phyloP scores from a whole-genome alignment of 2,888 invertebrate genomes.

The Sphecodes monilicornis region DNA sequence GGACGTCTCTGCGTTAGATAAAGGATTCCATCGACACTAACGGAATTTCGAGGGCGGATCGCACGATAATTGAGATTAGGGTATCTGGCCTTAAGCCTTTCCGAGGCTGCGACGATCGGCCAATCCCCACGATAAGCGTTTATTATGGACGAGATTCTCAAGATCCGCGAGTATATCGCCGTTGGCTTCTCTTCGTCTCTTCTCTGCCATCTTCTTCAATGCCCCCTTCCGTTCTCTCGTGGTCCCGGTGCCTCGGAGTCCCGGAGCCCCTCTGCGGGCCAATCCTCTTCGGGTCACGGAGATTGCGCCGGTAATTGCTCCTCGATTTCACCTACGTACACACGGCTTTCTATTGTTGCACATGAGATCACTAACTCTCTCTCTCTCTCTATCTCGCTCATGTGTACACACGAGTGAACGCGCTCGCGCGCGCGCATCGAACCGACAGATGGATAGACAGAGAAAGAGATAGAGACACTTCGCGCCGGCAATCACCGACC shows the following conservation, averaged over 20 bases:
- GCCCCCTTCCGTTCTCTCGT: not conserved
- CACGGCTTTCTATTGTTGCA: conserved; percentile 47
- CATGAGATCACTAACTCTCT: conserved; percentile 14
- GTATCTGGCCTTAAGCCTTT: conserved; percentile 63
- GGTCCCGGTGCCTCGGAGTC: not conserved
- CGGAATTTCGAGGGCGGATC: conserved; percentile 37
- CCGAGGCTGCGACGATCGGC: conserved; percentile 68
- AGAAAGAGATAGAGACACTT: not conserved
- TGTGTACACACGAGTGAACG: conserved; percentile 27
- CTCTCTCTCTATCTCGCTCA: not conserved
- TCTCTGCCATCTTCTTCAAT: not conserved
- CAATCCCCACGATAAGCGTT: conserved; percentile 68
- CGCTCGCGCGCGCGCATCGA: too few relatives aligned
- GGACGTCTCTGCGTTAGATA: conserved; percentile 57
- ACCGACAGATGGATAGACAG: not conserved
- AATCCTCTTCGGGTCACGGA: conserved; percentile 58
- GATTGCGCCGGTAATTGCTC: conserved; percentile 76
- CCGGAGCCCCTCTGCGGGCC: conserved; percentile 27
- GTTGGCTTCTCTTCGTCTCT: conserved; percentile 44
- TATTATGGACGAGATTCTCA: conserved; percentile 68
- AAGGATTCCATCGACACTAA: conserved; percentile 59
- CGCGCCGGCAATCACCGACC: conserved; percentile 68
- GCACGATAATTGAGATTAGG: conserved; percentile 75
- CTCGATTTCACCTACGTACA: conserved; percentile 65
- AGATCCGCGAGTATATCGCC: conserved; percentile 51